phyloP scores from a whole-genome alignment of 2,113 vertebrate genomes.

The Progne subis region DNA sequence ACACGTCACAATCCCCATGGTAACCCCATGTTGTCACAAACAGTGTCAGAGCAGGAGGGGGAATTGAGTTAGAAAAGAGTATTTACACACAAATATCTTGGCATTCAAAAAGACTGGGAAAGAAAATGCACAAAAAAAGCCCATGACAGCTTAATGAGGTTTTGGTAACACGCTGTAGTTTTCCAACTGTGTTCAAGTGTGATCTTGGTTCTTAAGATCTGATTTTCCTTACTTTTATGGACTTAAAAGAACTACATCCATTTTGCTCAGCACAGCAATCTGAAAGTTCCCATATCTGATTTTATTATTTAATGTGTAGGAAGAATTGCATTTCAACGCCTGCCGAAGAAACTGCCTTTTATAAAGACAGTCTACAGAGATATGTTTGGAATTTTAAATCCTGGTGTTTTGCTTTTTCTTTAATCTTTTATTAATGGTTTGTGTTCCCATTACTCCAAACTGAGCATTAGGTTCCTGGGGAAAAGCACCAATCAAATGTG shows the following conservation, averaged over 20 bases:
- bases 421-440: constrained; percentile 77
- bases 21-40: constrained; percentile 22
- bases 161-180: constrained; percentile 51
- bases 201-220: constrained; percentile 52
- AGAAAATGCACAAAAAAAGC: constrained; percentile 17
- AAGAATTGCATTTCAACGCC: constrained; percentile 68
- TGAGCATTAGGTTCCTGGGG: constrained; percentile 41
- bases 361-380: constrained; percentile 71
- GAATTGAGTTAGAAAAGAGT: background rate
- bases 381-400: constrained; percentile 73
- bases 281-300: constrained; percentile 69
- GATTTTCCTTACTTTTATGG: constrained; percentile 59
- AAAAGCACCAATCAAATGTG: constrained; percentile 41
- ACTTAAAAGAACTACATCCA: constrained; percentile 61
- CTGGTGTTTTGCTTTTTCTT: constrained; percentile 57
- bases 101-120: constrained; percentile 2
- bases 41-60: background rate
- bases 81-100: constrained; percentile 39
- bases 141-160: constrained; percentile 63
- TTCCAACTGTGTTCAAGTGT: constrained; percentile 51
- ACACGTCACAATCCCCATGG: background rate
- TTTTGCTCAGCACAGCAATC: constrained; percentile 73
- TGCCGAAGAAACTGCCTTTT: constrained; percentile 65
- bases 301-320: constrained; percentile 73
- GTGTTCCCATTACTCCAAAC: constrained; percentile 69